Percentiles rank a stretch among this genome's conserved stretches.
These are phyloP conservation scores for Trissolcus basalis DNA, from an alignment of 1,140 invertebrate genomes.

Conservation along the genomic window DNA sequence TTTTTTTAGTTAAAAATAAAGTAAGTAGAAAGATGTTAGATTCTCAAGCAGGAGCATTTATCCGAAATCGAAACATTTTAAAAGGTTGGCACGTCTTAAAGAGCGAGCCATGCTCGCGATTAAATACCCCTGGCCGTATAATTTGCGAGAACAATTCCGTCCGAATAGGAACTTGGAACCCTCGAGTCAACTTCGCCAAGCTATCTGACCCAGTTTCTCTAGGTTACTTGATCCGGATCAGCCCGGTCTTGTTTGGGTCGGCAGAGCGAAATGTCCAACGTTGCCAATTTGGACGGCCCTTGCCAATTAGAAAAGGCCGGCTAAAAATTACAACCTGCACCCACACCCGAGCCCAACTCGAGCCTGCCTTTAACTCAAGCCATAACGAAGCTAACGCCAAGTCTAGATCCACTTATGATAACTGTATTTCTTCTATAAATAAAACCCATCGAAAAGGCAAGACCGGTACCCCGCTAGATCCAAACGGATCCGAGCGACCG, in stretches of 20 bases:
- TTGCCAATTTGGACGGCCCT: constrained; percentile 36
- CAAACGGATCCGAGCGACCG: no score
- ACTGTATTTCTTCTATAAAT: constrained; percentile 13
- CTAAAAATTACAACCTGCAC: constrained; percentile 37
- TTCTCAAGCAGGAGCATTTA: no score
- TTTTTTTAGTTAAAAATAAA: no score
- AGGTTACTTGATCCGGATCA: constrained; percentile 40
- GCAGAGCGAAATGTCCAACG: constrained; percentile 14
- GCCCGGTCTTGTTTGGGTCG: constrained; percentile 29
- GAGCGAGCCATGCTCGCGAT: no score
- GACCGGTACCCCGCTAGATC: no score
- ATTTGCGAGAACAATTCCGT: no score
- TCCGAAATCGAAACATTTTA: no score
- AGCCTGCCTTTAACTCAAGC: no score
- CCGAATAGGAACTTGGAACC: constrained; percentile 20
- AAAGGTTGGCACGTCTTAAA: no score
- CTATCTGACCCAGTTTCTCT: constrained; percentile 42
- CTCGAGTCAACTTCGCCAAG: constrained; percentile 4
- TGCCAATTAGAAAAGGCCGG: constrained; percentile 27
- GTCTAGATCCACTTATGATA: constrained; percentile 8
- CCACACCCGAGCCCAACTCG: background rate
- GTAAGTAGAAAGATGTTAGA: no score
- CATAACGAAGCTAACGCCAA: background rate
- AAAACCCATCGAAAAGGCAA: no score
- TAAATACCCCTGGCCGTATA: no score